Evolutionary conservation across 1,140 invertebrate species (phyloP).

Genomic region (Meloidogyne chitwoodi): DNA sequence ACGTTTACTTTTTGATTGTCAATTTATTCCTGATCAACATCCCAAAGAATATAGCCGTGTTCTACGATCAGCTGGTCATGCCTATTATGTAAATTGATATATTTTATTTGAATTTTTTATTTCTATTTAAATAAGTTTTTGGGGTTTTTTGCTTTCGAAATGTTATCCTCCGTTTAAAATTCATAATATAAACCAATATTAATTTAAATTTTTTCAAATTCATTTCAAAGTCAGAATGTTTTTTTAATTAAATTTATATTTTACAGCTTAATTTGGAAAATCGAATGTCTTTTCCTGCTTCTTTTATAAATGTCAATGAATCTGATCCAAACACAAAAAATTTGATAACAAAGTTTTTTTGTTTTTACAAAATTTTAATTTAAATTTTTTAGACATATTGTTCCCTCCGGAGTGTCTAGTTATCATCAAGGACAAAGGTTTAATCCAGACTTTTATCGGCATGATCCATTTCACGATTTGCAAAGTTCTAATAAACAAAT

Average conservation of each 20-base stretch:
- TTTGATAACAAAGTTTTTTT: neutral
- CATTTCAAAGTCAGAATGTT: too few relatives aligned
- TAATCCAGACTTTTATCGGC: neutral
- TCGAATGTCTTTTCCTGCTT: neutral
- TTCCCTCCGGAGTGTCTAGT: neutral
- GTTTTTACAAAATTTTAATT: neutral
- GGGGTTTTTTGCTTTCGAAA: too few relatives aligned
- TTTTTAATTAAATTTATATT: neutral
- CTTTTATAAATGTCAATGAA: neutral
- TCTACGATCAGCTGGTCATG: neutral
- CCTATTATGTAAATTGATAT: neutral
- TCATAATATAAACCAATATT: too few relatives aligned
- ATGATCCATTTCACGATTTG: neutral
- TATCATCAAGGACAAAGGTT: neutral
- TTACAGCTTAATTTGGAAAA: neutral
- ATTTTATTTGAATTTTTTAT: neutral
- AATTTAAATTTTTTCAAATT: too few relatives aligned
- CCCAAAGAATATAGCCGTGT: neutral
- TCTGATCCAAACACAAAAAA: neutral
- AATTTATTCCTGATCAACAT: neutral
- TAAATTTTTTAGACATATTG: neutral
- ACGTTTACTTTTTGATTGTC: slow-evolving; percentile 1
- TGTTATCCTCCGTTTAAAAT: too few relatives aligned
- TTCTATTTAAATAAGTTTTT: neutral
- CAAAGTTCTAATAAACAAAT: neutral